Conservation (phyloP, 2,113 vertebrate genomes). For the Siniperca knerii region DNA sequence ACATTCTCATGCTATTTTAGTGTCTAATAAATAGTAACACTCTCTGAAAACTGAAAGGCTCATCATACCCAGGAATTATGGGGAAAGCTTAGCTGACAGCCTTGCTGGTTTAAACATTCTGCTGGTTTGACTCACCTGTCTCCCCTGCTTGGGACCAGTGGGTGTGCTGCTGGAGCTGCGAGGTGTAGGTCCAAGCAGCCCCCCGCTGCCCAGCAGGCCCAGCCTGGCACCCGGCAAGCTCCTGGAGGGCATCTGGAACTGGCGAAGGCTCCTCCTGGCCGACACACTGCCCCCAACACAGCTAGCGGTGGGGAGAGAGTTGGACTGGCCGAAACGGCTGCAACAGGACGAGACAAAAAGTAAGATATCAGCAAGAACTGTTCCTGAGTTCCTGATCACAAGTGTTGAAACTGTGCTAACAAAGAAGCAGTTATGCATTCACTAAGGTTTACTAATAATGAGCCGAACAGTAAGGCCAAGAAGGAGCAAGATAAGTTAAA, state of each 20-base stretch:
- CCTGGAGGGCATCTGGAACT: slow-evolving; percentile 96
- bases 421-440: background rate
- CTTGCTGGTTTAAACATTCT: background rate
- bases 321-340: slow-evolving; percentile 97
- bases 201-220: slow-evolving; percentile 90
- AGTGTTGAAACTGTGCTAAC: background rate
- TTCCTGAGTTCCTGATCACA: background rate
- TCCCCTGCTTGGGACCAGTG: slow-evolving; percentile 90
- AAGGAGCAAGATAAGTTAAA: background rate
- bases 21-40: background rate
- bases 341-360: background rate
- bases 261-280: slow-evolving; percentile 91
- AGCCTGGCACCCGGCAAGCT: slow-evolving; percentile 92
- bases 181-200: slow-evolving; percentile 90
- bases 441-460: background rate
- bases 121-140: slow-evolving; percentile 88
- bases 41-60: background rate
- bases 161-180: slow-evolving; percentile 91
- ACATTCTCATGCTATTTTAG: background rate
- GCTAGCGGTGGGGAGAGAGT: slow-evolving; percentile 92
- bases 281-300: slow-evolving; percentile 90
- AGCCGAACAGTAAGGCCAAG: background rate
- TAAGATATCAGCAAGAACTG: background rate
- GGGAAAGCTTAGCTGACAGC: background rate
- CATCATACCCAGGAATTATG: background rate